phyloP scores from a whole-genome alignment of 1,140 invertebrate species.

The Cepaea nemoralis region DNA sequence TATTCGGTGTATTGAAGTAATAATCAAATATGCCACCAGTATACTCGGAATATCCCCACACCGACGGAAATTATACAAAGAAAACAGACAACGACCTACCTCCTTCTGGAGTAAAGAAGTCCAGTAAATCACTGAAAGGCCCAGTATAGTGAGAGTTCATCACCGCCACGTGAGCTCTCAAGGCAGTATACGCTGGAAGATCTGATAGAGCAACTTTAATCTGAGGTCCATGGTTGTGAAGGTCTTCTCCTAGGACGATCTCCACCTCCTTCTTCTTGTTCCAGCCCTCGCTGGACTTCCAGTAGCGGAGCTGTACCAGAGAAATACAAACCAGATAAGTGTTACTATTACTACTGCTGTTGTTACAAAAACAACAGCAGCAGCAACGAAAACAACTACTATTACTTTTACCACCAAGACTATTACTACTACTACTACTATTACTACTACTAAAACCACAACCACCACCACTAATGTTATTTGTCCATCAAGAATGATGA shows the following conservation, averaged over 20 bases:
- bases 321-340: conserved; percentile 49
- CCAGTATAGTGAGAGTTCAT: conserved; percentile 93
- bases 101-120: conserved; percentile 88
- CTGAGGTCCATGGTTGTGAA: conserved; percentile 54
- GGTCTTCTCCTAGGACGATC: conserved; percentile 58
- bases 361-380: too few relatives aligned
- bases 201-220: conserved; percentile 60
- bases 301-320: conserved; percentile 61
- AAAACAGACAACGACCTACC: conserved; percentile 51
- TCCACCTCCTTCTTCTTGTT: conserved; percentile 64
- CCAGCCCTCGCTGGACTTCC: conserved; percentile 66
- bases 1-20: too few relatives aligned
- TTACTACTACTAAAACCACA: too few relatives aligned
- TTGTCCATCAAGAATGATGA: too few relatives aligned
- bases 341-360: too few relatives aligned
- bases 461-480: too few relatives aligned
- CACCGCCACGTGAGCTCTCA: conserved; percentile 89
- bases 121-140: conserved; percentile 86
- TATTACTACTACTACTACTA: too few relatives aligned
- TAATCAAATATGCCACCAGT: too few relatives aligned
- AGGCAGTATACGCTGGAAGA: conserved; percentile 82
- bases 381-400: too few relatives aligned
- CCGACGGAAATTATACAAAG: too few relatives aligned
- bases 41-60: too few relatives aligned
- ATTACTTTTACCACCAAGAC: too few relatives aligned